These are phyloP conservation scores for Petaurus breviceps DNA, from an alignment of 2,113 vertebrate species.

Conservation along the genomic window DNA sequence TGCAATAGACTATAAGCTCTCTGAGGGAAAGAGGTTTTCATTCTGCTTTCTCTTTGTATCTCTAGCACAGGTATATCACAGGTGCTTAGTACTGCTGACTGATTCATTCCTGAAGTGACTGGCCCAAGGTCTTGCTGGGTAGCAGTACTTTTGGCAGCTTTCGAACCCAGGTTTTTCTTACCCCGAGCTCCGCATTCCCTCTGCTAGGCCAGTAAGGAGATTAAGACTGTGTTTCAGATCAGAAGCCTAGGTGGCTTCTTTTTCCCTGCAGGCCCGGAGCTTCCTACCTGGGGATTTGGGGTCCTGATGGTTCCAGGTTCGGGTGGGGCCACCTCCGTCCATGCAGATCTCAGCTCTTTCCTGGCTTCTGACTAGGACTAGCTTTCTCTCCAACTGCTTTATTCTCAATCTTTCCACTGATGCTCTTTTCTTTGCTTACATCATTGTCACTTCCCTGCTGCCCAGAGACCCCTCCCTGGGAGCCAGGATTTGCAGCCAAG, in stretches of 20 bases:
- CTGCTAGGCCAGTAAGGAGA: neutral
- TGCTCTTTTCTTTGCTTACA: neutral
- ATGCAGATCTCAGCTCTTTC: neutral
- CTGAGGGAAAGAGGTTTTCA: neutral
- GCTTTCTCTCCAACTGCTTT: rapidly evolving
- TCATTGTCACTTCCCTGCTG: rapidly evolving
- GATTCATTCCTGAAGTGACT: neutral
- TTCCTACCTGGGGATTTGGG: neutral
- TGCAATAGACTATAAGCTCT: neutral
- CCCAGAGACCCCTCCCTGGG: neutral
- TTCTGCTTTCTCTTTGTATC: neutral
- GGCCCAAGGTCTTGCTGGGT: neutral
- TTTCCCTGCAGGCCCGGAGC: too few species aligned
- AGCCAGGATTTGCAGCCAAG: neutral
- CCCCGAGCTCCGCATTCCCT: neutral
- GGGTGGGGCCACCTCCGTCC: neutral
- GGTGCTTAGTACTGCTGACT: neutral
- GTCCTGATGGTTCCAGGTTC: neutral
- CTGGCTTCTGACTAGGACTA: rapidly evolving
- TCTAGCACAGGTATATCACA: neutral
- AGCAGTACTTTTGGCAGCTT: neutral
- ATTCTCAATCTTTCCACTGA: neutral
- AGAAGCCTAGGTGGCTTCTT: neutral
- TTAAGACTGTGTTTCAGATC: neutral
- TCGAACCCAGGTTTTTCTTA: neutral